Base-by-base conservation (phyloP, 2,888 invertebrate genomes). In the Rhynchonema sp. region DNA sequence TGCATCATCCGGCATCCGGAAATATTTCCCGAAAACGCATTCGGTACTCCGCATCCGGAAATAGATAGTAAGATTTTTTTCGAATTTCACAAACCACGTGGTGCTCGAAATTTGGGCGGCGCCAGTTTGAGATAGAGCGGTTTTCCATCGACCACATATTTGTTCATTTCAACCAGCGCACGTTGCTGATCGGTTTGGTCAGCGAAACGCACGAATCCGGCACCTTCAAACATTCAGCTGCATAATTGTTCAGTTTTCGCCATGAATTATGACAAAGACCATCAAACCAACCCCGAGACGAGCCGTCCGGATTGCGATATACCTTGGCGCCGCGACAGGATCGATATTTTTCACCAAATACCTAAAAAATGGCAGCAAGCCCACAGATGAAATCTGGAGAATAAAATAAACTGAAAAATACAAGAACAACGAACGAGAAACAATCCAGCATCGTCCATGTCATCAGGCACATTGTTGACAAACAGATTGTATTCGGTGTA, bases 271-370 rank as follows among this genome's bases (percentile, higher is more conserved):
- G n/a, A n/a, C n/a, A n/a, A n/a, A 70, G 72, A 25, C 76, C n/a
- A n/a, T n/a, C n/a, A n/a, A n/a, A n/a, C n/a, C n/a, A n/a, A n/a
- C n/a, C 74, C 61, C 73, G 72, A 53, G 73, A 73, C 23, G 67
- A 64, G 1, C 76, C 76, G 62, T 70, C 69, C 2, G 64, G 59
- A 62, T 74, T 74, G 55, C 73, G 63, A 28, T 75, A 76, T 65
- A 72, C 75, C 70, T 76, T 77, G 13, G 76, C 77, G 27, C 74
- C 73, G 30, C 73, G 67, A 60, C 75, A 75, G 22, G 74, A 74
- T 46, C 65, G 62, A 64, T 76, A 77, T 61, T 70, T 68, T 62
- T 72, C 72, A 27, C 72, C 70, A 64, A 77, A 77, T 2, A 72
- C 55, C 68, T 68, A 30, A 59, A 65, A 63, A 28, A 22, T 23